Evolutionary conservation across 2,113 vertebrate genomes (phyloP).

Genomic region (Octodon degus): DNA sequence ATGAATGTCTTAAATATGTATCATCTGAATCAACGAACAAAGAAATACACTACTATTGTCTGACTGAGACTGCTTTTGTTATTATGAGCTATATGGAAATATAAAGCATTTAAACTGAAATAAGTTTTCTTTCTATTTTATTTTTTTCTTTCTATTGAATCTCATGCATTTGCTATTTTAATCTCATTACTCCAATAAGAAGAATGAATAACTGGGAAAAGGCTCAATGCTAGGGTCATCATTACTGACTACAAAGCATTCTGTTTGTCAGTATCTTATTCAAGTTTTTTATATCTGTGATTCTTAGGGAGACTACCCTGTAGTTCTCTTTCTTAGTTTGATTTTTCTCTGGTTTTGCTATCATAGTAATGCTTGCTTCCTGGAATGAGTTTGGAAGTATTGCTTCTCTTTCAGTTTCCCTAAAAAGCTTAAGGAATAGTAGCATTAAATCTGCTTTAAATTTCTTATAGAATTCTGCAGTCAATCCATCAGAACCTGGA

Average conservation of each 20-base stretch:
- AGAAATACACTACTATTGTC: neutral
- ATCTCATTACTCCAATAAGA: neutral
- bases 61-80: neutral
- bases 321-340: neutral
- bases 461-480: neutral
- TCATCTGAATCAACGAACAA: neutral
- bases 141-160: conserved; percentile 42
- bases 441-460: neutral
- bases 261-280: neutral
- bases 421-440: neutral
- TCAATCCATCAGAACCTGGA: neutral
- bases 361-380: neutral
- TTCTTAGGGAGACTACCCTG: neutral
- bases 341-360: neutral
- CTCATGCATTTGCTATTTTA: conserved; percentile 18
- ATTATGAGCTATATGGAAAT: neutral
- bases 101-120: neutral
- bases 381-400: neutral
- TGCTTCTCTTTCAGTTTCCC: neutral
- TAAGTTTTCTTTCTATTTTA: neutral
- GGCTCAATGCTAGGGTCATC: neutral
- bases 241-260: neutral
- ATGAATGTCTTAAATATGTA: neutral
- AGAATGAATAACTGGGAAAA: neutral
- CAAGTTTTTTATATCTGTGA: neutral